A percentile compares a stretch with the other conserved stretches of the same genome.
These are phyloP conservation scores for Hyppa rectilinea DNA, from an alignment of 2,888 invertebrate genomes.

Conservation along the genomic window DNA sequence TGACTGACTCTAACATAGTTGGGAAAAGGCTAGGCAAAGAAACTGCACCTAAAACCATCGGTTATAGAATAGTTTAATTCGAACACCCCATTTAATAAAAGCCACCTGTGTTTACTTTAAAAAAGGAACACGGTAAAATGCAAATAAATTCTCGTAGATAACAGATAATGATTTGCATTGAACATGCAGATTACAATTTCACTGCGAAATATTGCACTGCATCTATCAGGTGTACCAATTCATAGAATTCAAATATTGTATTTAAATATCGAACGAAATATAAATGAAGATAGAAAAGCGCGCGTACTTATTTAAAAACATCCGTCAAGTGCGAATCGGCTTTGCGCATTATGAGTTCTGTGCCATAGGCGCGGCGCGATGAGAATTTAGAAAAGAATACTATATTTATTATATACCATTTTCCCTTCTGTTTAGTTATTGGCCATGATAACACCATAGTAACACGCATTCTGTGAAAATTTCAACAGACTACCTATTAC, in stretches of 20 bases:
- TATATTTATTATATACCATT: too few relatives aligned
- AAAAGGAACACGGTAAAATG: not conserved
- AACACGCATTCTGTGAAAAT: not conserved
- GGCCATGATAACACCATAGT: too few relatives aligned
- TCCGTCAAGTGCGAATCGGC: not conserved
- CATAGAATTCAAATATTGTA: not conserved
- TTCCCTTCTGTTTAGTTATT: too few relatives aligned
- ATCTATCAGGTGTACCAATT: not conserved
- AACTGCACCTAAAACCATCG: not conserved
- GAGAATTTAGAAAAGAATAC: too few relatives aligned
- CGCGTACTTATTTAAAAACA: not conserved
- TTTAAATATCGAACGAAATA: slow-evolving; percentile 7
- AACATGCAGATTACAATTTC: slow-evolving; percentile 13
- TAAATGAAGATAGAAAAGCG: slow-evolving; percentile 13
- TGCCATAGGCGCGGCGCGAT: too few relatives aligned
- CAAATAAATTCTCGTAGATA: slow-evolving; percentile 2
- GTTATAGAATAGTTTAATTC: not conserved
- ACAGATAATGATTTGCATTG: not conserved
- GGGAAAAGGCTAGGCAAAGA: not conserved
- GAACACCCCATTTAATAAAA: not conserved
- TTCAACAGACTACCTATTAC: not conserved
- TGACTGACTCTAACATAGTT: not conserved
- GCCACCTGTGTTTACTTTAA: slow-evolving; percentile 6
- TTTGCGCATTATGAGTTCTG: not conserved
- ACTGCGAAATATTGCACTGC: slow-evolving; percentile 1